These are phyloP conservation scores for Seriola dumerili DNA, from an alignment of 2,113 vertebrate species.

Conservation along the genomic window DNA sequence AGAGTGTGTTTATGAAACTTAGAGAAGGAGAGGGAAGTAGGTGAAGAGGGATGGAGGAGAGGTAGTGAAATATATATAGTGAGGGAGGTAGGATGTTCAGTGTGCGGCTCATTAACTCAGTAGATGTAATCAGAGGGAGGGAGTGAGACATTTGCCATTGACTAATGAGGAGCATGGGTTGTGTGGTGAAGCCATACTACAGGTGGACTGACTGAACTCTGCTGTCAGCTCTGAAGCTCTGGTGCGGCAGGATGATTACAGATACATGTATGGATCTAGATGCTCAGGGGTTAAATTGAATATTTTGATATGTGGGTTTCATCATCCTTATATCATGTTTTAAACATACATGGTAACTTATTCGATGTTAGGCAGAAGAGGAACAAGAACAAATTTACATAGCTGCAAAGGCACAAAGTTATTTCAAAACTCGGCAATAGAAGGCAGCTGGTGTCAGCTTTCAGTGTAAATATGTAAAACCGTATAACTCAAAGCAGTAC, in stretches of 20 bases:
- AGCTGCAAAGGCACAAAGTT: no score
- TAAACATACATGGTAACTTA: background rate
- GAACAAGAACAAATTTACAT: background rate
- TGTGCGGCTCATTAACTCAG: conserved; percentile 72
- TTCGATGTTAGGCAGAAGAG: background rate
- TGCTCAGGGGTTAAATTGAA: conserved; percentile 2
- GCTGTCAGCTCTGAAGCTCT: conserved; percentile 12
- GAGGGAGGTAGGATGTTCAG: conserved; percentile 47
- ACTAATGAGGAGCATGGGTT: conserved; percentile 61
- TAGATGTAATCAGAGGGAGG: conserved; percentile 70
- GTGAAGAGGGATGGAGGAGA: conserved; percentile 14
- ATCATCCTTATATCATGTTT: no score
- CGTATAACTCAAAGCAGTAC: no score
- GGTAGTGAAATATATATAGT: conserved; percentile 43
- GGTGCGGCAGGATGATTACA: conserved; percentile 12
- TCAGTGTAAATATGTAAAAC: no score
- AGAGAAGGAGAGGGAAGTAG: conserved; percentile 17
- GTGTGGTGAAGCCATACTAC: conserved; percentile 10
- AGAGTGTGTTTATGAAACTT: conserved; percentile 29
- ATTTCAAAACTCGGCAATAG: no score
- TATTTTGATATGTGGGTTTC: background rate
- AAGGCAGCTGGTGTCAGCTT: no score
- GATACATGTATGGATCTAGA: background rate
- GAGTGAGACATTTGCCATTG: conserved; percentile 62
- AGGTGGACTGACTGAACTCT: conserved; percentile 31